Evolutionary conservation across 2,888 invertebrate species (phyloP).

Genomic region (Sarcophaga carnaria): DNA sequence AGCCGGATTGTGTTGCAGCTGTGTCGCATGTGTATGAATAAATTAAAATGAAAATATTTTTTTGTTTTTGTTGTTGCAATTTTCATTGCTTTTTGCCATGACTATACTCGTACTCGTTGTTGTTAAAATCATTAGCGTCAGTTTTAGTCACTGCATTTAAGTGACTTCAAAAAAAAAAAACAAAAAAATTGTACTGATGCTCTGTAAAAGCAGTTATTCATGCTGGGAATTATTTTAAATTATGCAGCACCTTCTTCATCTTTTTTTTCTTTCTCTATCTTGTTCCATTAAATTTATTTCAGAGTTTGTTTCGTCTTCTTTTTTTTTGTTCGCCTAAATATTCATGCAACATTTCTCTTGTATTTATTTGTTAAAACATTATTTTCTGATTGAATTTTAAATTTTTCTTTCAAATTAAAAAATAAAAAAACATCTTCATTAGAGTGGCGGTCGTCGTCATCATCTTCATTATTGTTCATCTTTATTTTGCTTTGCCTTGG

Average conservation of each 20-base stretch:
- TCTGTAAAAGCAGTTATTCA: slow-evolving; percentile 41
- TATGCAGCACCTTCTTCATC: background rate
- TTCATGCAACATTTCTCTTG: slow-evolving; percentile 31
- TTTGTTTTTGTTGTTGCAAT: slow-evolving; percentile 28
- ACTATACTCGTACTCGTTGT: too few species aligned
- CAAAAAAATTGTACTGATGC: background rate
- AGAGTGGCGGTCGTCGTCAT: background rate
- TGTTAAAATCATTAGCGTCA: slow-evolving; percentile 46
- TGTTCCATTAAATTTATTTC: background rate
- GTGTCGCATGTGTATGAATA: slow-evolving; percentile 50
- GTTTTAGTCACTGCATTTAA: background rate
- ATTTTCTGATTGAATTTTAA: slow-evolving; percentile 19
- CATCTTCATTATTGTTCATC: background rate
- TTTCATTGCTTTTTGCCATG: slow-evolving; percentile 17
- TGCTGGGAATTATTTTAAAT: slow-evolving; percentile 3
- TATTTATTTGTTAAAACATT: slow-evolving; percentile 17
- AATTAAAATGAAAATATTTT: slow-evolving; percentile 35
- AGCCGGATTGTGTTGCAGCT: slow-evolving; percentile 20
- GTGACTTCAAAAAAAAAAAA: background rate
- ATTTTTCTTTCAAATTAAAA: background rate
- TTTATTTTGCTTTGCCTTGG: slow-evolving; percentile 34
- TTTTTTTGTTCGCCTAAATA: background rate
- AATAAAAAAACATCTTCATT: background rate
- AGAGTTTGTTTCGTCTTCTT: background rate
- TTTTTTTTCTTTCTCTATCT: slow-evolving; percentile 11